Conservation (phyloP, 1,140 invertebrate species). For the Phortica variegata region DNA sequence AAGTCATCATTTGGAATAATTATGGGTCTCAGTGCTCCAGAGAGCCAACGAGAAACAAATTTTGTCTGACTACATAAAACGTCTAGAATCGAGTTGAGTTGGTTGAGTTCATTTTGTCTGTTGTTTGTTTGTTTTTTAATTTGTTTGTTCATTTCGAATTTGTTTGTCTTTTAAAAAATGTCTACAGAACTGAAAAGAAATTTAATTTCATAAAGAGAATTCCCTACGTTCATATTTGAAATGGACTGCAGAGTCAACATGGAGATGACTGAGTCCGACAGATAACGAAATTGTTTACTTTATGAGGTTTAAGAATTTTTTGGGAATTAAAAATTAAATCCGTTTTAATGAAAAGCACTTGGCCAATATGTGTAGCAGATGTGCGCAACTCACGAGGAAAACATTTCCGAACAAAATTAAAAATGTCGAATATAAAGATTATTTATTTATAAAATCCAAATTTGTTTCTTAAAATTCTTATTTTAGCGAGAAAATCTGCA, state of each 20-base stretch:
- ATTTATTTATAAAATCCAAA: too few species aligned
- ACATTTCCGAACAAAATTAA: slow-evolving; percentile 7
- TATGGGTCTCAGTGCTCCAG: too few species aligned
- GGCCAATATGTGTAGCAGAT: slow-evolving; percentile 41
- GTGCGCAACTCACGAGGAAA: slow-evolving; percentile 15
- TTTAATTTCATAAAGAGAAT: slow-evolving; percentile 2
- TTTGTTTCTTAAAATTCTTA: background rate
- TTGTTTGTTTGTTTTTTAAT: slow-evolving; percentile 28
- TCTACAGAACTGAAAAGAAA: background rate
- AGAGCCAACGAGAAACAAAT: too few species aligned
- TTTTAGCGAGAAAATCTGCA: slow-evolving; percentile 42
- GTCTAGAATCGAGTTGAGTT: background rate
- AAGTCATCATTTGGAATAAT: slow-evolving; percentile 49
- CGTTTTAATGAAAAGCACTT: slow-evolving; percentile 8
- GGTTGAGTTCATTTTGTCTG: slow-evolving; percentile 44
- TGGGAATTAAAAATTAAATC: slow-evolving; percentile 34
- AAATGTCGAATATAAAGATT: slow-evolving; percentile 14
- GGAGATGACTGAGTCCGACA: too few species aligned
- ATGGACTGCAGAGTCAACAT: slow-evolving; percentile 30
- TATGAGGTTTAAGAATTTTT: slow-evolving; percentile 26
- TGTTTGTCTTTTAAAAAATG: slow-evolving; percentile 34
- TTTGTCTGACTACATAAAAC: slow-evolving; percentile 4
- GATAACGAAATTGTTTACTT: too few species aligned
- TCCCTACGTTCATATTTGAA: slow-evolving; percentile 13
- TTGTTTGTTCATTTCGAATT: slow-evolving; percentile 12